A percentile compares a stretch with the other conserved stretches of the same genome.
phyloP scores from a whole-genome alignment of 2,888 invertebrate genomes.

The Torymus aiolomorphi region DNA sequence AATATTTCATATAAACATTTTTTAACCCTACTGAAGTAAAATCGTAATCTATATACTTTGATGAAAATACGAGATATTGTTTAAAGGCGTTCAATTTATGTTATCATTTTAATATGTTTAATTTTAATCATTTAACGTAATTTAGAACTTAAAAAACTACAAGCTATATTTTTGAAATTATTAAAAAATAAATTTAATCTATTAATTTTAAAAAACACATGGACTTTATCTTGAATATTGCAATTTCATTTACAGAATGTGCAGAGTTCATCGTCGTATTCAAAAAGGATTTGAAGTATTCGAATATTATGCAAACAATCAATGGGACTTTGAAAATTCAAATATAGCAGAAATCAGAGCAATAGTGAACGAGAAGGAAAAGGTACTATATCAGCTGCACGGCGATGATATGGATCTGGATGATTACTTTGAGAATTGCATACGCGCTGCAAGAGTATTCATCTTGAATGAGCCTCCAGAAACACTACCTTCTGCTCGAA shows the following conservation, averaged over 20 bases:
- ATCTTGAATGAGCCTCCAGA: constrained; percentile 90
- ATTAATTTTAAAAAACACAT: too few relatives aligned
- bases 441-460: constrained; percentile 86
- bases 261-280: constrained; percentile 89
- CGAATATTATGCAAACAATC: constrained; percentile 93
- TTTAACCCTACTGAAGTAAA: too few relatives aligned
- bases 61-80: too few relatives aligned
- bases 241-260: constrained; percentile 79
- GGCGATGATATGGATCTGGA: constrained; percentile 85
- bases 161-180: not conserved
- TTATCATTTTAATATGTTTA: too few relatives aligned
- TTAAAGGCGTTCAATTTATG: too few relatives aligned
- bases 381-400: constrained; percentile 82
- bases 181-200: not conserved
- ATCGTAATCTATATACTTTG: too few relatives aligned
- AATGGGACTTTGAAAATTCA: constrained; percentile 91
- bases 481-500: constrained; percentile 86
- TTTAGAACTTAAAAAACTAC: too few relatives aligned
- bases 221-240: not conserved
- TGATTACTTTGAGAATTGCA: constrained; percentile 89
- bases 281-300: constrained; percentile 91
- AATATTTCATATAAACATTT: too few relatives aligned
- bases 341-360: constrained; percentile 79
- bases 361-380: constrained; percentile 82
- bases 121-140: too few relatives aligned